Conservation (phyloP, 2,113 vertebrate species). For the Scopus umbretta region DNA sequence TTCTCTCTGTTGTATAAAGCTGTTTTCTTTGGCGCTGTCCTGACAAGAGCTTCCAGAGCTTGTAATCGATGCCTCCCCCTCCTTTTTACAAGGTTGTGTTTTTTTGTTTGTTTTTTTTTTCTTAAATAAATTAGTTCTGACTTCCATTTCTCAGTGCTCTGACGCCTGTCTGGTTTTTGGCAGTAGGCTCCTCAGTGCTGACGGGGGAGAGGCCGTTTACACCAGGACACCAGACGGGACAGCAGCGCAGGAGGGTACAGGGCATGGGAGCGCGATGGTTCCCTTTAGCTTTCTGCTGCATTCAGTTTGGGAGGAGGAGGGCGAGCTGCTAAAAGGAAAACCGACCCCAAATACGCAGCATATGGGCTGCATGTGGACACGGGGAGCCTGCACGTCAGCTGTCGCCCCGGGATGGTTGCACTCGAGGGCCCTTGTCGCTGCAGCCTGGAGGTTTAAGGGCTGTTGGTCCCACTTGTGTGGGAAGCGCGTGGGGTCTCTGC, state of each 20-base stretch:
- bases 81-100: not conserved
- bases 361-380: not conserved
- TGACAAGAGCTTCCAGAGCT: slow-evolving; percentile 68
- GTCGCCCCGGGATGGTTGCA: accelerated
- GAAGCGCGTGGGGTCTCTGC: not conserved
- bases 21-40: not conserved
- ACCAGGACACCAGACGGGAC: not conserved
- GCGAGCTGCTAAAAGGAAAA: not conserved
- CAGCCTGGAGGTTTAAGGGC: not conserved
- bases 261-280: accelerated
- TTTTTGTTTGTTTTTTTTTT: not conserved
- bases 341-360: accelerated
- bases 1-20: slow-evolving; percentile 12
- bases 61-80: slow-evolving; percentile 46
- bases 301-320: not conserved
- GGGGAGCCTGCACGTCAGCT: not conserved
- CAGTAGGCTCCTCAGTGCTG: not conserved
- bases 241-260: not conserved
- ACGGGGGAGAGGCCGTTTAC: not conserved
- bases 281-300: not conserved
- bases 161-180: not conserved
- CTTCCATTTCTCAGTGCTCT: not conserved
- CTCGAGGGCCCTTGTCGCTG: not conserved
- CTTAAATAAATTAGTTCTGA: slow-evolving; percentile 71
- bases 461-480: not conserved